Conservation (phyloP, 2,113 vertebrate genomes). For the Cochlearius cochlearius region DNA sequence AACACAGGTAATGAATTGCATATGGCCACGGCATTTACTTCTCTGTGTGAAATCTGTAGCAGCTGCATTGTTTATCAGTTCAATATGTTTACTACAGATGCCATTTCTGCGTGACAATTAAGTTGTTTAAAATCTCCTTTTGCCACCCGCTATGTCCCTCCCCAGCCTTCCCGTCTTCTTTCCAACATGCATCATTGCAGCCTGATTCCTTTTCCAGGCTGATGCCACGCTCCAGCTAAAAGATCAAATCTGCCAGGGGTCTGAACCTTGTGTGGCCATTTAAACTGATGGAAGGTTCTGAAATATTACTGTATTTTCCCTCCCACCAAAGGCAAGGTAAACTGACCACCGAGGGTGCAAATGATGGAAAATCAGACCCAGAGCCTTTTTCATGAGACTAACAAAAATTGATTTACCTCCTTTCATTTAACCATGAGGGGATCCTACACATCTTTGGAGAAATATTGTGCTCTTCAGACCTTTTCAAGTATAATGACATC, state of each 20-base stretch:
- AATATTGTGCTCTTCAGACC: conserved; percentile 42
- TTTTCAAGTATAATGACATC: conserved; percentile 38
- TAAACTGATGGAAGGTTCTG: neutral
- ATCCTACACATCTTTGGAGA: conserved; percentile 16
- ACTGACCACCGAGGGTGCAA: neutral
- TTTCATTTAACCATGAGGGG: conserved; percentile 3
- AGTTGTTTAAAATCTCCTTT: conserved; percentile 38
- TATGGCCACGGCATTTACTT: conserved; percentile 50
- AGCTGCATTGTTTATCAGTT: conserved; percentile 64
- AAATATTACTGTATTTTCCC: neutral
- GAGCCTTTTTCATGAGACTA: neutral
- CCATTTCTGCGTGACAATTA: conserved; percentile 59
- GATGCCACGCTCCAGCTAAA: neutral
- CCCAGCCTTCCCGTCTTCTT: neutral
- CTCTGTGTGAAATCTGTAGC: conserved; percentile 58
- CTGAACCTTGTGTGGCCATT: neutral
- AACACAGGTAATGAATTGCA: conserved; percentile 64
- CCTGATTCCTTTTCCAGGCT: neutral
- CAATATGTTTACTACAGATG: conserved; percentile 70
- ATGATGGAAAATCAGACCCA: neutral
- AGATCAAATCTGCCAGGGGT: neutral
- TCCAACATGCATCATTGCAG: neutral
- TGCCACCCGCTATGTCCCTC: conserved; percentile 3
- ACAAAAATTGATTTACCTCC: conserved; percentile 3
- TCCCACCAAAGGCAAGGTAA: neutral